Percentiles rank a stretch among this genome's conserved stretches.
Evolutionary conservation across 1,140 invertebrate species (phyloP).

Genomic region (Ptiloglossa arizonensis): DNA sequence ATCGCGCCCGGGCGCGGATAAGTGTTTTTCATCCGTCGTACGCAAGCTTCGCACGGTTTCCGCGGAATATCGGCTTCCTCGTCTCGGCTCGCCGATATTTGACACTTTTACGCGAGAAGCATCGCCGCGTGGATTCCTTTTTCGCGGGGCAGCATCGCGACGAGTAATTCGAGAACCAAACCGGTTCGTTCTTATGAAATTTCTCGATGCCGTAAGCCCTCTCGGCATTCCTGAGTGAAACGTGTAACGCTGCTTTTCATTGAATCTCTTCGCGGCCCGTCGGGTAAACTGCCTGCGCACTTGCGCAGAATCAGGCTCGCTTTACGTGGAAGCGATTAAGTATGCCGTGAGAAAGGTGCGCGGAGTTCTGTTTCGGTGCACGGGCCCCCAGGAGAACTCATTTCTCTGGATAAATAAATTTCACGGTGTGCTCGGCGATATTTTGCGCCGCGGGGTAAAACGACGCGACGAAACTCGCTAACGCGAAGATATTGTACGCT

Average conservation of each 20-base stretch:
- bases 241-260: conserved; percentile 41
- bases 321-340: conserved; percentile 13
- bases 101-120: conserved; percentile 48
- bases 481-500: too few relatives aligned
- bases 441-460: too few relatives aligned
- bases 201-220: conserved; percentile 50
- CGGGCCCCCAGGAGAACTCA: background rate
- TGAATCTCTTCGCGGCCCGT: conserved; percentile 6
- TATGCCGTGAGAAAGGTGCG: background rate
- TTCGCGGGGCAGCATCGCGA: background rate
- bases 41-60: background rate
- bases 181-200: conserved; percentile 58
- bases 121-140: conserved; percentile 18
- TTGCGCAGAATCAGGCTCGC: background rate
- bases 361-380: background rate
- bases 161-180: conserved; percentile 54
- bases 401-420: background rate
- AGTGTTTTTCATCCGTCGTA: background rate
- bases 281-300: background rate
- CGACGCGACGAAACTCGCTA: too few relatives aligned
- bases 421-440: background rate
- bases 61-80: conserved; percentile 20
- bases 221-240: conserved; percentile 28
- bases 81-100: conserved; percentile 35
- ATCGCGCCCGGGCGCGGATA: too few relatives aligned